Evolutionary conservation across 2,113 vertebrate species (phyloP).

Genomic region (Trogon melanurus): DNA sequence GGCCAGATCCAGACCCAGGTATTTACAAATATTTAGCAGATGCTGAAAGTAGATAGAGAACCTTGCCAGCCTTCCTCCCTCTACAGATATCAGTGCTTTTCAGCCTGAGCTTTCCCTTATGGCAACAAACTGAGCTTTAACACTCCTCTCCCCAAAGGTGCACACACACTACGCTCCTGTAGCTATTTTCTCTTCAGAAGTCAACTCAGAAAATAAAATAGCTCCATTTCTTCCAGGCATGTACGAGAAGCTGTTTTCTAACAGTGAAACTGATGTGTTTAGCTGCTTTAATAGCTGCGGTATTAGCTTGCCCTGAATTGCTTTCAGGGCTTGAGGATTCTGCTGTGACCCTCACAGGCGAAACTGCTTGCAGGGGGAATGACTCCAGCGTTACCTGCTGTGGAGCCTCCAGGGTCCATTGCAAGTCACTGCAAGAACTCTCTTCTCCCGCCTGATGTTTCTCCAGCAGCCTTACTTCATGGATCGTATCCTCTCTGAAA

Average conservation of each 20-base stretch:
- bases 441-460: not conserved
- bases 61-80: not conserved
- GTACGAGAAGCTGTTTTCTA: not conserved
- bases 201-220: not conserved
- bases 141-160: not conserved
- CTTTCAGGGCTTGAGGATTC: not conserved
- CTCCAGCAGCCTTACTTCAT: not conserved
- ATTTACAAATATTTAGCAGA: not conserved
- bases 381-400: not conserved
- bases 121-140: not conserved
- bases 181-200: not conserved
- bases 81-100: not conserved
- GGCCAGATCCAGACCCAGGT: not conserved
- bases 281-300: not conserved
- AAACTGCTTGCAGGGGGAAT: not conserved
- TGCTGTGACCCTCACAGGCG: not conserved
- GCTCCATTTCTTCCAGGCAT: not conserved
- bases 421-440: conserved; percentile 6
- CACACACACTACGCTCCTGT: rapidly evolving
- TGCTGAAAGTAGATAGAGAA: not conserved
- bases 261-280: not conserved
- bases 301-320: not conserved
- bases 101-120: not conserved
- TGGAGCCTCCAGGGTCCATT: not conserved
- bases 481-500: not conserved